Evolutionary conservation across 2,797 vertebrate genomes (phyloP).

Genomic region (Melopsittacus undulatus): DNA sequence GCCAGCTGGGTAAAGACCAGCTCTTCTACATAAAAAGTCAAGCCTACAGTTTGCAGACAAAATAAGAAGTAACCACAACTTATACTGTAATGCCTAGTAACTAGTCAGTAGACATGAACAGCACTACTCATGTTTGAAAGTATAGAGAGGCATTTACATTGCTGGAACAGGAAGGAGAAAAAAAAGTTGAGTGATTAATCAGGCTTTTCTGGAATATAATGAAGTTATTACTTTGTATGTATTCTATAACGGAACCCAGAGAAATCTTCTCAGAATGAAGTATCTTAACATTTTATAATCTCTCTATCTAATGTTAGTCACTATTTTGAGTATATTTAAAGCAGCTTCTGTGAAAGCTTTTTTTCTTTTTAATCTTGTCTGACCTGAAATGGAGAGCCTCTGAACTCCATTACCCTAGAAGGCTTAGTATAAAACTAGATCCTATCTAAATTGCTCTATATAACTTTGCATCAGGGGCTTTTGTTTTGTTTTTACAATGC

Average conservation of each 20-base stretch:
- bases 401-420: conserved; percentile 12
- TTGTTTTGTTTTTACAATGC: background rate
- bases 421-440: conserved; percentile 38
- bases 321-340: conserved; percentile 47
- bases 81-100: background rate
- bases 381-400: conserved; percentile 53
- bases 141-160: background rate
- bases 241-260: background rate
- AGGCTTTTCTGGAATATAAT: conserved; percentile 1
- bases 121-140: background rate
- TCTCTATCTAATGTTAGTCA: conserved; percentile 18
- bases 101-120: background rate
- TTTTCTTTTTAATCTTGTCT: conserved; percentile 64
- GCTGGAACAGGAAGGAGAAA: background rate
- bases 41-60: background rate
- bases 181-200: background rate
- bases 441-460: conserved; percentile 13
- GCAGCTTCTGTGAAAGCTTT: conserved; percentile 43
- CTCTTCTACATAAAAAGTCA: background rate
- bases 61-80: background rate
- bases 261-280: background rate
- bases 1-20: background rate
- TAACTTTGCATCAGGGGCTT: background rate
- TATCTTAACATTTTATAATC: conserved; percentile 20
- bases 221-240: background rate